Base-by-base conservation (phyloP, 37 sponge, comb jelly and placozoan species). In the Cliona cf. orientalis region DNA sequence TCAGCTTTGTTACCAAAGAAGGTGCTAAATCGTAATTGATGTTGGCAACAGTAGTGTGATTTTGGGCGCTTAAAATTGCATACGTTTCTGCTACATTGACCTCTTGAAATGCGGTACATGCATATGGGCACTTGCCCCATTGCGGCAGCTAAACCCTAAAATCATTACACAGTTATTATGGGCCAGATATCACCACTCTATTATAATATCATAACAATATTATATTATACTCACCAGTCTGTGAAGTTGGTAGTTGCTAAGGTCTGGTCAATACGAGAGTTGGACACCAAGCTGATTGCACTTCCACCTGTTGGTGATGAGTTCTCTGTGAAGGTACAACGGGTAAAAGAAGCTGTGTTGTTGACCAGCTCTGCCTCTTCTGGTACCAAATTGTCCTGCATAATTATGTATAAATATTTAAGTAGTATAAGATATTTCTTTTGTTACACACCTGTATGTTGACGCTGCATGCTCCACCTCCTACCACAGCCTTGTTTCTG, bases 251-350 rank as follows among this genome's bases (percentile, higher is more conserved):
- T 69, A 33, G 72, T 60, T 31, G 53, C 40, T 9, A 57, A 42
- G 32, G 68, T 29, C 42, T 74, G 74, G 32, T 80, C 76, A 1
- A 90, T 75, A 28, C 66, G 62, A 26, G 73, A 46, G 29, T 71
- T 74, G 26, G 91, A 84, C 46, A 90, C 75, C 22, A 90, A 19
- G 12, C 91, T 61, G 28, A 90, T 53, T 0, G 82, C 82, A 25
- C 81, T 79, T 21, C 91, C 85, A 35, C 86, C 91, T 25, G 42
- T 46, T 40, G 58, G 80, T 0, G 90, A 84, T 32, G 26, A 56
- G 72, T 89, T 89, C 0, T 36, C 22, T 14, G 22, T n/a, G 49
- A 89, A 89, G 0, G 31, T 71, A 42, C 89, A 89, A 42, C 53
- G 74, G 21, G 34, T 66, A 58, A 87, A 80, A 36, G 14, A 12